phyloP scores from a whole-genome alignment of 2,888 invertebrate species.

The Cryptophagus acutangulus region DNA sequence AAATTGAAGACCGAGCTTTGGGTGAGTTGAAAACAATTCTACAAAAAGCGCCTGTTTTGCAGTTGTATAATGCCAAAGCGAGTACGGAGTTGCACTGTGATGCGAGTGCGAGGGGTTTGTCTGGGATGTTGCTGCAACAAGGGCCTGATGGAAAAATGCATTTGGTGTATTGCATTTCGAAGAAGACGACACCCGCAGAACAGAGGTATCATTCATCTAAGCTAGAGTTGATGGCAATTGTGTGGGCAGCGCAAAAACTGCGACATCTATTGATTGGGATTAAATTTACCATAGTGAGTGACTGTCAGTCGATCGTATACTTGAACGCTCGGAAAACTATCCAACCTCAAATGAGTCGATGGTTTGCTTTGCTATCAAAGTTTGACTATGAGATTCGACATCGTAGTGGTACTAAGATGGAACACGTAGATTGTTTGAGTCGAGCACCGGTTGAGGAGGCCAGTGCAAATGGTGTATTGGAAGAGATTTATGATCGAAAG shows the following conservation, averaged over 20 bases:
- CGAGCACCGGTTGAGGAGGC: conserved; percentile 22
- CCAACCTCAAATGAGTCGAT: conserved; percentile 27
- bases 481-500: too few species aligned
- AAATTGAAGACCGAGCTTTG: conserved; percentile 12
- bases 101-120: conserved; percentile 21
- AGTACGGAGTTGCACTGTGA: conserved; percentile 23
- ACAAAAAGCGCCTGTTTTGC: conserved; percentile 20
- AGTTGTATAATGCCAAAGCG: conserved; percentile 17
- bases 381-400: conserved; percentile 27
- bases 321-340: conserved; percentile 26
- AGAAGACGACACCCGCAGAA: conserved; percentile 27
- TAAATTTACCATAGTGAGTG: conserved; percentile 29
- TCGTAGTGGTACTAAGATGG: conserved; percentile 24
- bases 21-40: conserved; percentile 15
- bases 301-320: conserved; percentile 30
- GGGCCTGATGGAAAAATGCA: conserved; percentile 17
- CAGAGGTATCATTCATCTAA: conserved; percentile 28
- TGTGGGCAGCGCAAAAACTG: conserved; percentile 27
- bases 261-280: conserved; percentile 27
- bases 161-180: conserved; percentile 28
- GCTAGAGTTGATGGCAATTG: conserved; percentile 28
- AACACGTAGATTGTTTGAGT: conserved; percentile 27
- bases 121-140: conserved; percentile 30
- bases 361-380: conserved; percentile 24
- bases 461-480: conserved; percentile 7